phyloP scores from a whole-genome alignment of 2,113 vertebrate genomes.

The Cryptoleucopteryx plumbea region DNA sequence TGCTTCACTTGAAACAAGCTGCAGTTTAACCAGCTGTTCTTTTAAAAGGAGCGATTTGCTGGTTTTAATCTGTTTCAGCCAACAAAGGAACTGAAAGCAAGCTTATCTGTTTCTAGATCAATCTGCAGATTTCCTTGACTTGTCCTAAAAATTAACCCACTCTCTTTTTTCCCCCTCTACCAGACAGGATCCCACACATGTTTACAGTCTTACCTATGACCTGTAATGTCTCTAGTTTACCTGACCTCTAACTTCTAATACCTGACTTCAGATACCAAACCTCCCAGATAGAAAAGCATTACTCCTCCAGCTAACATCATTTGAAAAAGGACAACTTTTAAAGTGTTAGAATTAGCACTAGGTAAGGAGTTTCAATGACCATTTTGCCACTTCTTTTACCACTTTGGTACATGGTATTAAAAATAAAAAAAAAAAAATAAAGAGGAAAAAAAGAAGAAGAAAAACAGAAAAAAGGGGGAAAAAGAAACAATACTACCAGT shows the following conservation, averaged over 20 bases:
- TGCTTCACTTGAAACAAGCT: not conserved
- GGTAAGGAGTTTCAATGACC: not conserved
- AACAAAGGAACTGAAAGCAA: not conserved
- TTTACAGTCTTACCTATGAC: not conserved
- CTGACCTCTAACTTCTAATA: not conserved
- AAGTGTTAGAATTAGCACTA: not conserved
- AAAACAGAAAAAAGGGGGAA: rapidly evolving
- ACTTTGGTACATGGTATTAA: not conserved
- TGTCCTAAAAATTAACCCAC: not conserved
- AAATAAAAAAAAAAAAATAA: not conserved
- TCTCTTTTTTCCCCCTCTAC: not conserved
- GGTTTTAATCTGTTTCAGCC: not conserved
- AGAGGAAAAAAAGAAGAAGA: too few species aligned
- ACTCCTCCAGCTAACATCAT: not conserved
- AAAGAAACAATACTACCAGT: not conserved
- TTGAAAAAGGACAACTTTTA: not conserved
- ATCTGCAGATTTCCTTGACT: not conserved
- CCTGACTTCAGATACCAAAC: not conserved
- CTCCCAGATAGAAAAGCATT: not conserved
- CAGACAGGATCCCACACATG: not conserved
- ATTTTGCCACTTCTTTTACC: not conserved
- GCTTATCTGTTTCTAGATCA: not conserved
- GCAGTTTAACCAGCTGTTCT: not conserved
- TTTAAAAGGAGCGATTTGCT: not conserved
- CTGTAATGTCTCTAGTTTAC: not conserved